Evolutionary conservation across 2,888 invertebrate species (phyloP).

Genomic region (Orchesella flavescens): DNA sequence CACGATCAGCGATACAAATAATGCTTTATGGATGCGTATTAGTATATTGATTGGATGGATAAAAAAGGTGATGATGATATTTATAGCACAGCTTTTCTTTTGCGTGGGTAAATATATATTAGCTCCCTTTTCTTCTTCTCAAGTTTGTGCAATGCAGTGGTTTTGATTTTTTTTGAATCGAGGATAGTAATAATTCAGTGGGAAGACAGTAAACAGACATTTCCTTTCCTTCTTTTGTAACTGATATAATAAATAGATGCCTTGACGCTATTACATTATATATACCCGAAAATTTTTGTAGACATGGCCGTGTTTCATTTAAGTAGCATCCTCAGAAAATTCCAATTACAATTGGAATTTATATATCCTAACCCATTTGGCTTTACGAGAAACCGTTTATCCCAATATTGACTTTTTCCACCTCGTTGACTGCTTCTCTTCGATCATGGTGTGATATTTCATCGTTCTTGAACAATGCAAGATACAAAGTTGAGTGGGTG

Average conservation of each 20-base stretch:
- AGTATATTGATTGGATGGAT: slow-evolving; percentile 49
- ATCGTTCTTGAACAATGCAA: slow-evolving; percentile 57
- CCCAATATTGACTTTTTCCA: slow-evolving; percentile 73
- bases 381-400: slow-evolving; percentile 73
- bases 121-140: neutral
- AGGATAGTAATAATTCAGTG: neutral
- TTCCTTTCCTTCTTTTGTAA: neutral
- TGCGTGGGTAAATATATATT: neutral
- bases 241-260: neutral
- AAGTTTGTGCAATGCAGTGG: neutral
- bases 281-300: neutral
- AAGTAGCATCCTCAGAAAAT: slow-evolving; percentile 66
- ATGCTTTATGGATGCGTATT: slow-evolving; percentile 49
- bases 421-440: slow-evolving; percentile 72
- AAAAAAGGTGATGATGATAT: slow-evolving; percentile 42
- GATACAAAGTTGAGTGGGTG: neutral
- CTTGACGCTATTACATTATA: neutral
- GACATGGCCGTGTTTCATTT: slow-evolving; percentile 17
- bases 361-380: slow-evolving; percentile 72
- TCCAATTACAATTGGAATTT: slow-evolving; percentile 73
- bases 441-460: slow-evolving; percentile 65
- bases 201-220: neutral
- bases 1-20: neutral
- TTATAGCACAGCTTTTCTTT: slow-evolving; percentile 15
- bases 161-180: slow-evolving; percentile 9